Base-by-base conservation (phyloP, 2,888 invertebrate genomes). In the Andrena fulva region DNA sequence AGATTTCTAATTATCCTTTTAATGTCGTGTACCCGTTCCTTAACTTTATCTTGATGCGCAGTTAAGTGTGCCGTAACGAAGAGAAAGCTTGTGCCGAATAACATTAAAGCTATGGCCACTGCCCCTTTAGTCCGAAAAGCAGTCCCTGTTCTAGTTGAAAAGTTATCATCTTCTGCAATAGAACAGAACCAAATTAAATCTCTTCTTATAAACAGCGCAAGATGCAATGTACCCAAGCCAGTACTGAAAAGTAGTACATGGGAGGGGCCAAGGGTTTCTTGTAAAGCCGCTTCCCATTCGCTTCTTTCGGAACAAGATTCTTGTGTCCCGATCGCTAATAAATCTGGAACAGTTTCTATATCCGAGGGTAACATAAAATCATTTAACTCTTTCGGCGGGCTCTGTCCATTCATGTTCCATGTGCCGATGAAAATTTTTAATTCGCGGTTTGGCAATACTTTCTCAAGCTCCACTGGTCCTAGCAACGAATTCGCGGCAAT, bases 121-220 rank as follows among this genome's bases (percentile, higher is more conserved):
- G 99, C 99, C 4, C 99, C 99, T 95, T 99, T 99, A 33, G 99
- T 98, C 79, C 97, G 96, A 92, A 98, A 98, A 0, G 98, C 98
- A 7, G 98, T 97, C 0, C 98, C 98, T 0, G 98, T 97, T 88
- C 99, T 95, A 0, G 98, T 98, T 1, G 98, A 98, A 81, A 98
- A 95, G 89, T 96, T 96, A 0, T 97, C 97, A 88, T 98, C 98
- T 94, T 99, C 98, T 0, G 98, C 97, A 0, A 97, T 96, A 87
- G 99, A 99, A 93, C 98, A 98, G 92, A 97, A 99, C 99, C 99
- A 99, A 85, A 99, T 97, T 16, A 99, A 96, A 94, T 99, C 99
- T 85, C 99, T 95, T 72, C 98, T 95, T 89, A 99, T 95, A 93
- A 98, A 99, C 82, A 99, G 95, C 73, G 97, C 97, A 80, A 99